phyloP scores from a whole-genome alignment of 2,113 vertebrate genomes.

The Columbina picui region DNA sequence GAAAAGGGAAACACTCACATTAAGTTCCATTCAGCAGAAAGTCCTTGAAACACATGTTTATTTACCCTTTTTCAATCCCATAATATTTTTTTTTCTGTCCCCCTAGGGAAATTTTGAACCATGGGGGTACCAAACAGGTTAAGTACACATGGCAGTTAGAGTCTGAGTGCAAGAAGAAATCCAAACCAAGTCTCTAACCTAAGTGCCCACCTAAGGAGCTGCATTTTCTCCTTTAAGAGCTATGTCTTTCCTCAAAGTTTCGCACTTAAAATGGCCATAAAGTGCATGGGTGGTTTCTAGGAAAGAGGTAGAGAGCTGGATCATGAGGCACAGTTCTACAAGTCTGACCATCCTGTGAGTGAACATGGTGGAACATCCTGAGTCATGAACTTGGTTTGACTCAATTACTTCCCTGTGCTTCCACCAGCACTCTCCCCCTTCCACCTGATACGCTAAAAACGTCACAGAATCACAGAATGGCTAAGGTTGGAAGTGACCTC shows the following conservation, averaged over 20 bases:
- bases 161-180: background rate
- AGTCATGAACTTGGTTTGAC: background rate
- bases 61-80: slow-evolving; percentile 3
- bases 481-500: background rate
- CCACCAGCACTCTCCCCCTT: background rate
- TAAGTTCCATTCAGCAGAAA: background rate
- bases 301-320: background rate
- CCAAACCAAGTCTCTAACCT: background rate
- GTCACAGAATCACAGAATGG: background rate
- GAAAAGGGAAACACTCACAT: background rate
- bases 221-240: background rate
- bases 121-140: background rate
- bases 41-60: slow-evolving; percentile 54
- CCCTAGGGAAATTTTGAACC: background rate
- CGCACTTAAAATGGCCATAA: background rate
- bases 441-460: background rate
- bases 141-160: background rate
- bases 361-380: background rate
- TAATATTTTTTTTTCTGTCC: background rate
- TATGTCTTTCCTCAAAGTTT: background rate
- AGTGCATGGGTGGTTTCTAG: background rate
- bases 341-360: background rate
- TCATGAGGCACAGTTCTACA: background rate
- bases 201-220: background rate
- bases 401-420: background rate